Conservation (phyloP, 2,113 vertebrate species). For the Nesoenas mayeri region DNA sequence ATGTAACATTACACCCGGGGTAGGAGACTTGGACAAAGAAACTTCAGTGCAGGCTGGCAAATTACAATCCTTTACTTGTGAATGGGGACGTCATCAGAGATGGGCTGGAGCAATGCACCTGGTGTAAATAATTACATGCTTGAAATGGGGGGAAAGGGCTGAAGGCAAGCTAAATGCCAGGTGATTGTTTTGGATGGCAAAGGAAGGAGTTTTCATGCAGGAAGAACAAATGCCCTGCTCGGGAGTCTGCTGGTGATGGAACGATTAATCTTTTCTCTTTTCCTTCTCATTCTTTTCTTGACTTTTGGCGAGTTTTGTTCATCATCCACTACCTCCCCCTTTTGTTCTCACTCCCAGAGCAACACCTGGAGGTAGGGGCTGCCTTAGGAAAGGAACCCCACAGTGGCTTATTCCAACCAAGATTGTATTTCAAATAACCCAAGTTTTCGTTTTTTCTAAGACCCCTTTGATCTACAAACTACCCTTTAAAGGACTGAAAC, state of each 20-base stretch:
- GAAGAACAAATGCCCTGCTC: slow-evolving; percentile 11
- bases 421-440: neutral
- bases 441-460: neutral
- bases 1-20: slow-evolving; percentile 31
- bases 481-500: neutral
- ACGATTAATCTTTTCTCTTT: neutral
- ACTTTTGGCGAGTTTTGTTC: neutral
- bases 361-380: neutral
- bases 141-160: neutral
- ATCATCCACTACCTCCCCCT: neutral
- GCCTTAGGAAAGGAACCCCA: slow-evolving; percentile 24
- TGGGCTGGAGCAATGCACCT: slow-evolving; percentile 65
- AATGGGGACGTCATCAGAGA: slow-evolving; percentile 36
- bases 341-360: slow-evolving; percentile 40
- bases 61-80: slow-evolving; percentile 30
- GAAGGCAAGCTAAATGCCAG: slow-evolving; percentile 18
- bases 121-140: slow-evolving; percentile 69
- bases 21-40: slow-evolving; percentile 56
- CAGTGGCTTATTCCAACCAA: neutral
- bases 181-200: slow-evolving; percentile 16
- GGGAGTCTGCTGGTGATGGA: neutral
- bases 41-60: slow-evolving; percentile 29
- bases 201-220: neutral
- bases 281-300: neutral
- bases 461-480: neutral